phyloP scores from a whole-genome alignment of 2,797 vertebrate genomes.

The Calcarius lapponicus region DNA sequence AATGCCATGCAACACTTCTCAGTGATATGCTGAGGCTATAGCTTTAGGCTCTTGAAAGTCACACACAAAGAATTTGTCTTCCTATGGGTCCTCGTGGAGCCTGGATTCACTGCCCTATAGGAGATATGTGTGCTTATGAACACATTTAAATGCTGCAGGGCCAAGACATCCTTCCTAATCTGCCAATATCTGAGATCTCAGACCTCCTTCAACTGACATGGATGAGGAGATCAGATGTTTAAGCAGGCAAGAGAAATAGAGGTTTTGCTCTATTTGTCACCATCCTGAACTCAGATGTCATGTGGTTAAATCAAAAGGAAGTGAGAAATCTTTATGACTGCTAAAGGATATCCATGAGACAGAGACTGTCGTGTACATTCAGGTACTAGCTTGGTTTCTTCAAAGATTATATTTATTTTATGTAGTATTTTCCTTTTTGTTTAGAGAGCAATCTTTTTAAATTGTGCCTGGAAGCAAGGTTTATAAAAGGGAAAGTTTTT shows the following conservation, averaged over 20 bases:
- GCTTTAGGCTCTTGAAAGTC: background rate
- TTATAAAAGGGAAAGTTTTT: background rate
- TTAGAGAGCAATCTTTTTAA: background rate
- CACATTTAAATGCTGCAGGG: background rate
- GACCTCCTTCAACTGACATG: background rate
- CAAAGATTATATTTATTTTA: background rate
- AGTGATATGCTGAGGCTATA: background rate
- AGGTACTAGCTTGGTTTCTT: background rate
- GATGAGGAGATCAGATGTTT: background rate
- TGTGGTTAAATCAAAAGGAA: background rate
- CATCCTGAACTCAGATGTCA: background rate
- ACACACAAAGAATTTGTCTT: background rate
- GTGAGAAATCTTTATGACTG: background rate
- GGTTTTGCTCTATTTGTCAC: background rate
- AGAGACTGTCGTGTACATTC: background rate
- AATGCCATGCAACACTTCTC: background rate
- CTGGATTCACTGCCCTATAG: background rate
- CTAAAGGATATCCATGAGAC: background rate
- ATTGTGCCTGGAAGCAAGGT: background rate
- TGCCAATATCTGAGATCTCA: background rate
- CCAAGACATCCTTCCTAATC: background rate
- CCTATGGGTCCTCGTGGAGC: background rate
- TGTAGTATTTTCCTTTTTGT: background rate
- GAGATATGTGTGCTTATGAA: background rate
- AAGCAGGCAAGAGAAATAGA: background rate